These are phyloP conservation scores for Lagopus muta DNA, from an alignment of 2,113 vertebrate genomes.

Conservation along the genomic window DNA sequence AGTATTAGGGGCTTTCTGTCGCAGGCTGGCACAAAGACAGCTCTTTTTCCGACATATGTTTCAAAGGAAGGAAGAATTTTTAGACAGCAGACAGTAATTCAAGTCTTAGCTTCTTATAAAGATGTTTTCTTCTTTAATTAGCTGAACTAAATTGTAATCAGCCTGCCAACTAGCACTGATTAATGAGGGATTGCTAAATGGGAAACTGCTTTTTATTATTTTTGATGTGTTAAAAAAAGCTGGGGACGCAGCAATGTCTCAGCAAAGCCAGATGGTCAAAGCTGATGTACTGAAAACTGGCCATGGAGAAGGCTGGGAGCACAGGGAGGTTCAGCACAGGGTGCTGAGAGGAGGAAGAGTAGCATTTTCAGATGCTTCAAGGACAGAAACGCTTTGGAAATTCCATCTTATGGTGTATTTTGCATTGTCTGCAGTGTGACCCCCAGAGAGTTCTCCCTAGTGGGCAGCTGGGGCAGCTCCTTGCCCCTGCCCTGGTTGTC, in stretches of 20 bases:
- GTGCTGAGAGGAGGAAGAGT: not conserved
- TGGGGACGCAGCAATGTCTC: not conserved
- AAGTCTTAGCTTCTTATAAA: not conserved
- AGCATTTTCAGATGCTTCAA: not conserved
- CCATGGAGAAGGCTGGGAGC: not conserved
- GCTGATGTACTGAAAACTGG: constrained; percentile 14
- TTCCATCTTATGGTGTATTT: not conserved
- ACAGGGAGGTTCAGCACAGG: not conserved
- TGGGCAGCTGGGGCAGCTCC: not conserved
- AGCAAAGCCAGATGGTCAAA: constrained; percentile 43
- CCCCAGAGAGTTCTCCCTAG: not conserved
- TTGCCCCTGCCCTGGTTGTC: not conserved
- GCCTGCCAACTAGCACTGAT: not conserved
- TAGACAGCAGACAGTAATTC: not conserved
- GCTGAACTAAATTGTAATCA: constrained; percentile 6
- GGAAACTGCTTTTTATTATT: constrained; percentile 26
- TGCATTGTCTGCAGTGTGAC: not conserved
- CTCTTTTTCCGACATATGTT: not conserved
- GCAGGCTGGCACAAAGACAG: not conserved
- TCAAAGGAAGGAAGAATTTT: not conserved
- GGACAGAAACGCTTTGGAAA: not conserved
- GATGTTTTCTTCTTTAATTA: constrained; percentile 39
- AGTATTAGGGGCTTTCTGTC: not conserved
- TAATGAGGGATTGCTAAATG: not conserved
- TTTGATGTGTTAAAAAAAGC: not conserved